Base-by-base conservation (phyloP, 2,113 vertebrate species). In the Polypterus bichir region DNA sequence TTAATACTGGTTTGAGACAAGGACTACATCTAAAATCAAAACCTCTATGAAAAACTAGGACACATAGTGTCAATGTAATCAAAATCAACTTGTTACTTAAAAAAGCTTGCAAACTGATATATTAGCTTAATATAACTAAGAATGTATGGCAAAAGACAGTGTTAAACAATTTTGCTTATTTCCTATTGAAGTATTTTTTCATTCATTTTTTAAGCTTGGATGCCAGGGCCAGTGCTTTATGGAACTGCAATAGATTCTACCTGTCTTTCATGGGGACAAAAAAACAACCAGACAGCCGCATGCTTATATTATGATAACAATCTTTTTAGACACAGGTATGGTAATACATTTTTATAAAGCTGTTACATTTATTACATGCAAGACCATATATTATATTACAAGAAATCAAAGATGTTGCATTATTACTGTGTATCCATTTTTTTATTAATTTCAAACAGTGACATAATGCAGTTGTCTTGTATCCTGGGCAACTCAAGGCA, bases 301-400 rank as follows among this genome's bases (percentile, higher is more conserved):
- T 98, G 95, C 72, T 77, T 67, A 8, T 98, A 98, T 77, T 98
- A 96, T 2, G 46, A 97, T 78, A 79, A 89, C 0, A 69, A 89
- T 57, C 61, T 61, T 59, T 89, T 98, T 77, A 88, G 92, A 70
- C 76, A 78, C 1, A 82, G 92, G 95, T 93, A 68, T 66, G 73
- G 4, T 44, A 3, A 5, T 6, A 4, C 3, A 9, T 5, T 9
- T 27, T 46, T 48, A 9, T 6, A 46, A n/a, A 8, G 6, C 4
- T 6, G 27, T 59, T 4, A 44, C 45, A 46, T 7, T 46, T 44
- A 4, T 11, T n/a, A 45, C 27, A 27, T 2, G 27, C 27, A 4
- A 6, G 2, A 6, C 44, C 8, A 10, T 11, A 3, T 11, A 2
- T 2, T 3, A 3, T 4, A 4, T 48, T 48, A 9, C 57, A 44